Percentiles rank a stretch among this genome's conserved stretches.
phyloP scores from a whole-genome alignment of 2,797 vertebrate genomes.

The Alca torda region DNA sequence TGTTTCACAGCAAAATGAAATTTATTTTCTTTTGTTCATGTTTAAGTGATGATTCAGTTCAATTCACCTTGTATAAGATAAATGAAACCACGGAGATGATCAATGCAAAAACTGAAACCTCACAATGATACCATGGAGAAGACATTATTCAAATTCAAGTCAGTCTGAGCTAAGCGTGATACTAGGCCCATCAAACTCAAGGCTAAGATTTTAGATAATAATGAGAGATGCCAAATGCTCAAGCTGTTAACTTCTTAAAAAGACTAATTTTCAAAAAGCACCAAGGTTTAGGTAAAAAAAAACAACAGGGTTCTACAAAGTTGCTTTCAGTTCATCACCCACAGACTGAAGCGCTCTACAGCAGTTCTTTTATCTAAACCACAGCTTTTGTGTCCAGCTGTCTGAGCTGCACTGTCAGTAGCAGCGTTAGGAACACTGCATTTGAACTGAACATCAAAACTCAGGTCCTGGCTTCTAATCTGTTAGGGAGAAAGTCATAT shows the following conservation, averaged over 20 bases:
- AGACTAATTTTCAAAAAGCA: neutral
- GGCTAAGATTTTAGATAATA: neutral
- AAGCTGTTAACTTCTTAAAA: neutral
- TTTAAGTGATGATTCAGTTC: neutral
- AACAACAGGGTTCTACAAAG: neutral
- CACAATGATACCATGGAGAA: neutral
- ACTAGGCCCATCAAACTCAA: neutral
- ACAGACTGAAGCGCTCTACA: neutral
- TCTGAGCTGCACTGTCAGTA: neutral
- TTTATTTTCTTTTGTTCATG: neutral
- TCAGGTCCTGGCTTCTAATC: neutral
- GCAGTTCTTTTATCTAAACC: neutral
- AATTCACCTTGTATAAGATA: neutral
- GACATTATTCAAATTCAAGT: neutral
- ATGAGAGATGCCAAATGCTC: neutral
- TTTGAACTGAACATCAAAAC: neutral
- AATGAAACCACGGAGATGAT: neutral
- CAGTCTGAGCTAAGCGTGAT: neutral
- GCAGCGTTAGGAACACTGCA: neutral
- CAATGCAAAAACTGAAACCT: neutral
- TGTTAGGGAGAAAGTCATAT: neutral
- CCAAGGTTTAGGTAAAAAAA: neutral
- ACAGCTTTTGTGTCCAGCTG: fast-evolving
- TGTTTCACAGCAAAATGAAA: neutral
- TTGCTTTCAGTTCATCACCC: neutral